Percentiles rank a stretch among this genome's conserved stretches.
Evolutionary conservation across 2,113 vertebrate species (phyloP).

Genomic region (rabbit (Oryctolagus cuniculus)): mOryCun1.1 NC_091445.1:14335501-14336000

Average conservation of each 20-base stretch:
- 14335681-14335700: constrained; percentile 54
- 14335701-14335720: constrained; percentile 58
- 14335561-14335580: neutral
- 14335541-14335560: neutral
- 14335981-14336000: no score
- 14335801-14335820: no score
- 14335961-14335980: no score
- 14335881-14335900: no score
- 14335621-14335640: constrained; percentile 15
- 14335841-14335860: no score
- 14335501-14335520: constrained; percentile 5
- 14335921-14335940: no score
- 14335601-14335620: neutral
- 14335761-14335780: no score
- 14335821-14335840: no score
- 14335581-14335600: neutral
- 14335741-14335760: neutral
- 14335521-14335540: neutral
- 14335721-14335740: constrained; percentile 26
- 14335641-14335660: constrained; percentile 35
- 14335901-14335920: no score
- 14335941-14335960: no score
- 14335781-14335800: no score
- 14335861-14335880: no score
- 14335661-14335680: constrained; percentile 32